A percentile compares a stretch with the other conserved stretches of the same genome.
These are phyloP conservation scores for Nixonia krombeini DNA, from an alignment of 1,140 invertebrate genomes.

Conservation along the genomic window DNA sequence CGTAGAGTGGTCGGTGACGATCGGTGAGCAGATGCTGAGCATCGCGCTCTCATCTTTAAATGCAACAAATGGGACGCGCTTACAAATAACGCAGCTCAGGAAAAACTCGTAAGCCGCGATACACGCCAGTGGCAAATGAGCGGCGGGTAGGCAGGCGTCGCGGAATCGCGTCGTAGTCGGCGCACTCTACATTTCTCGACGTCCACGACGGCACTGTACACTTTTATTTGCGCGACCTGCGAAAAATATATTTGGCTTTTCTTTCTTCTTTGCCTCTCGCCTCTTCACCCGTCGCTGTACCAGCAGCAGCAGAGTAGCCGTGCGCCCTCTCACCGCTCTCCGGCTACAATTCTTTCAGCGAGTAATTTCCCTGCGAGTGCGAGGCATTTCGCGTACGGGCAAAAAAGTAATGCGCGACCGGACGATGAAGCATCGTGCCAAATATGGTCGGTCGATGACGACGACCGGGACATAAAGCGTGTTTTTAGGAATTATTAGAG, in stretches of 20 bases:
- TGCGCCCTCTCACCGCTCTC: too few species aligned
- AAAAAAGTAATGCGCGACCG: conserved; percentile 32
- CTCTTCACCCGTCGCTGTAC: background rate
- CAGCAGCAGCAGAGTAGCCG: too few species aligned
- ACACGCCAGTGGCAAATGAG: too few species aligned
- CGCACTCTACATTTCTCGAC: conserved; percentile 23
- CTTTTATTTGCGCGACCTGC: conserved; percentile 5
- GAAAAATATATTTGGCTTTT: conserved; percentile 13
- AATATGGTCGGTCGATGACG: conserved; percentile 34
- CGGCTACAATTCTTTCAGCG: conserved; percentile 16
- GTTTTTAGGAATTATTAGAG: conserved; percentile 47
- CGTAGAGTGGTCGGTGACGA: too few species aligned
- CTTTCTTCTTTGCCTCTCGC: conserved; percentile 7
- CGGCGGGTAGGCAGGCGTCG: background rate
- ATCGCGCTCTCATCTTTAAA: too few species aligned
- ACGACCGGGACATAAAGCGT: conserved; percentile 33
- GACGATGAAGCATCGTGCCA: conserved; percentile 31
- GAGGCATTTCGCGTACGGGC: conserved; percentile 26
- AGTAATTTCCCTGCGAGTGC: conserved; percentile 38
- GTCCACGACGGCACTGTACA: conserved; percentile 7
- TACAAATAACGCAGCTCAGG: too few species aligned
- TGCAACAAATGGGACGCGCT: too few species aligned
- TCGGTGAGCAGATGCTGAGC: too few species aligned
- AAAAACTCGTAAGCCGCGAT: too few species aligned
- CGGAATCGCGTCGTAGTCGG: conserved; percentile 8